Conservation (phyloP, 2,888 invertebrate species). For the Noctuana brunneofusca region DNA sequence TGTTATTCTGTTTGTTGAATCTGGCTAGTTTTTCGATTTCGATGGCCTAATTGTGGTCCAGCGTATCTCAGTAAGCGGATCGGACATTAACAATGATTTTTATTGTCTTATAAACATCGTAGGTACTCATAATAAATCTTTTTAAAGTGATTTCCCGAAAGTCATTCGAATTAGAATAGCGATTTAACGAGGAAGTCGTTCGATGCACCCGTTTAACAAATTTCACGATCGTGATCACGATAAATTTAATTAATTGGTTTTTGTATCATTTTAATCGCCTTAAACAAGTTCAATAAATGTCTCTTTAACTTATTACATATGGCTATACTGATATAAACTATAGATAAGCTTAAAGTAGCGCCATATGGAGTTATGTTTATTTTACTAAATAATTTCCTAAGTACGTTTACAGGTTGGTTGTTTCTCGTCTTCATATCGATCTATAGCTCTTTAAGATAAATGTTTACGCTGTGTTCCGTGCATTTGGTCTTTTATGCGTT, state of each 20-base stretch:
- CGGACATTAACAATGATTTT: conserved; percentile 60
- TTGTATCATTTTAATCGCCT: conserved; percentile 29
- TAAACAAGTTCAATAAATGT: conserved; percentile 36
- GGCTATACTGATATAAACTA: conserved; percentile 13
- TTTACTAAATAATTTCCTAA: conserved; percentile 12
- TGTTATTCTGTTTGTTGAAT: conserved; percentile 68
- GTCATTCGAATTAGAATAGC: conserved; percentile 58
- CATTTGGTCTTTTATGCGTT: conserved; percentile 34
- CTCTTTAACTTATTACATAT: conserved; percentile 20
- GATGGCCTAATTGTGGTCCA: conserved; percentile 61
- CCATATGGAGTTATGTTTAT: conserved; percentile 6
- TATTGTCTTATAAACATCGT: conserved; percentile 61
- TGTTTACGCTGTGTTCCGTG: conserved; percentile 20
- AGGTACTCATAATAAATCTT: conserved; percentile 45
- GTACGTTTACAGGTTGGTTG: conserved; percentile 19
- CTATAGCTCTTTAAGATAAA: conserved; percentile 24
- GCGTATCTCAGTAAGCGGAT: conserved; percentile 65
- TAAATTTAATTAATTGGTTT: conserved; percentile 47
- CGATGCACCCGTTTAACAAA: conserved; percentile 58
- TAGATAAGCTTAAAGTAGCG: conserved; percentile 13
- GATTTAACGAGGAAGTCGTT: conserved; percentile 61
- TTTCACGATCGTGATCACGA: conserved; percentile 47
- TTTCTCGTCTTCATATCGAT: conserved; percentile 31
- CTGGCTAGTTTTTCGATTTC: conserved; percentile 57
- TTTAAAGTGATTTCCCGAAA: conserved; percentile 62